These are phyloP conservation scores for Antennarius maculatus DNA, from an alignment of 2,797 vertebrate species.

Conservation along the genomic window DNA sequence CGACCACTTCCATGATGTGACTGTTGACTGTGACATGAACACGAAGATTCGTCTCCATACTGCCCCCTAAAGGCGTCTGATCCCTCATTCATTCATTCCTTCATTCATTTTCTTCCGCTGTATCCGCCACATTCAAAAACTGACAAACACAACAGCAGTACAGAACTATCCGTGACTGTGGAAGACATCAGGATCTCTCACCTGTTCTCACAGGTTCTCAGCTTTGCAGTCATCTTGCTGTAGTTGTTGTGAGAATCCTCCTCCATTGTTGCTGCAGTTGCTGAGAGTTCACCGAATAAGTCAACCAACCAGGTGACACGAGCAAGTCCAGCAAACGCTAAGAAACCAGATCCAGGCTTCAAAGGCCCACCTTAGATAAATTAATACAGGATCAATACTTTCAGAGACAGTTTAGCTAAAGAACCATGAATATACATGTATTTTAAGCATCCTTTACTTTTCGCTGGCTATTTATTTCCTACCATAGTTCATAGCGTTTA, in stretches of 20 bases:
- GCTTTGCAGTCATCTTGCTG: slow-evolving; percentile 87
- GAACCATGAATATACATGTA: neutral
- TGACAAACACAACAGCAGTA: too few species aligned
- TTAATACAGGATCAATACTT: neutral
- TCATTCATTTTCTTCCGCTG: too few species aligned
- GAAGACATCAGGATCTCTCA: slow-evolving; percentile 51
- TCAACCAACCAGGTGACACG: slow-evolving; percentile 93
- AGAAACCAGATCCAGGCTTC: slow-evolving; percentile 86
- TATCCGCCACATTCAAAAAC: too few species aligned
- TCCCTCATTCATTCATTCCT: too few species aligned
- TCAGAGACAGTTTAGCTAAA: neutral
- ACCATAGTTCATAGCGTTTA: too few species aligned
- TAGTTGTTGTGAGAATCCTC: slow-evolving; percentile 79
- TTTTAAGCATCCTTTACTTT: neutral
- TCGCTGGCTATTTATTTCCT: too few species aligned
- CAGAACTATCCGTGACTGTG: too few species aligned
- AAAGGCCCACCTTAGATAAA: slow-evolving; percentile 81
- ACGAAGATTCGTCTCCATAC: too few species aligned
- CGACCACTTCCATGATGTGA: too few species aligned
- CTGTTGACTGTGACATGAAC: too few species aligned
- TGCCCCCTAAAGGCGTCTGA: too few species aligned
- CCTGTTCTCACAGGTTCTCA: slow-evolving; percentile 84
- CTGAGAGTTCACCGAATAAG: slow-evolving; percentile 90
- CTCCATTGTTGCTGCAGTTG: slow-evolving; percentile 81
- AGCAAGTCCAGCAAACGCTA: slow-evolving; percentile 89